Percentiles rank a stretch among this genome's conserved stretches.
These are phyloP conservation scores for Oxyruncus cristatus DNA, from an alignment of 2,113 vertebrate species.

Conservation along the genomic window DNA sequence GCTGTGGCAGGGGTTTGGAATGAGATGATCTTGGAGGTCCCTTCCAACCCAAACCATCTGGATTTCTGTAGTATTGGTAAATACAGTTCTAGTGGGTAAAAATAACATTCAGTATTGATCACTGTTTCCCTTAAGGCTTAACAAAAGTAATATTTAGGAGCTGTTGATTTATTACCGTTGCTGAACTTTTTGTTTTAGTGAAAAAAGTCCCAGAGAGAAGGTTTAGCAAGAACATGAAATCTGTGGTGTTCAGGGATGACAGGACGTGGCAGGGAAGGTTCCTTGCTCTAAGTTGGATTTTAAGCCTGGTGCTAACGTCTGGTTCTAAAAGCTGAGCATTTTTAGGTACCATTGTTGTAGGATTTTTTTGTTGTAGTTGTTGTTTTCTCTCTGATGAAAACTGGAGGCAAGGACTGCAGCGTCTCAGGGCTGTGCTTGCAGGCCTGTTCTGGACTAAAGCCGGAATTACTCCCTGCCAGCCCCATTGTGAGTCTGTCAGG, in stretches of 20 bases:
- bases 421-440: background rate
- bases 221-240: background rate
- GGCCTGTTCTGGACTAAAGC: background rate
- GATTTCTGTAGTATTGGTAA: background rate
- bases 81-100: accelerated
- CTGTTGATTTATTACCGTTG: accelerated
- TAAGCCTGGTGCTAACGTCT: accelerated
- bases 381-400: background rate
- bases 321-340: background rate
- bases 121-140: background rate
- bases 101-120: background rate
- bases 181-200: too few relatives aligned
- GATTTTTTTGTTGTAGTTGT: background rate
- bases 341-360: background rate
- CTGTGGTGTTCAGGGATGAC: background rate
- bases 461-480: background rate
- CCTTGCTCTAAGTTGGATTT: background rate
- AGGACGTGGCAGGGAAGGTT: background rate
- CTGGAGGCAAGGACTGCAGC: background rate
- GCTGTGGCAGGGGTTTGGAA: background rate
- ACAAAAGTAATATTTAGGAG: background rate
- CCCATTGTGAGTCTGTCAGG: background rate
- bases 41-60: background rate
- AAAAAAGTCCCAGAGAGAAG: background rate
- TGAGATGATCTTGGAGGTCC: background rate